These are phyloP conservation scores for Proales similis DNA, from an alignment of 1,140 invertebrate species.

Conservation along the genomic window DNA sequence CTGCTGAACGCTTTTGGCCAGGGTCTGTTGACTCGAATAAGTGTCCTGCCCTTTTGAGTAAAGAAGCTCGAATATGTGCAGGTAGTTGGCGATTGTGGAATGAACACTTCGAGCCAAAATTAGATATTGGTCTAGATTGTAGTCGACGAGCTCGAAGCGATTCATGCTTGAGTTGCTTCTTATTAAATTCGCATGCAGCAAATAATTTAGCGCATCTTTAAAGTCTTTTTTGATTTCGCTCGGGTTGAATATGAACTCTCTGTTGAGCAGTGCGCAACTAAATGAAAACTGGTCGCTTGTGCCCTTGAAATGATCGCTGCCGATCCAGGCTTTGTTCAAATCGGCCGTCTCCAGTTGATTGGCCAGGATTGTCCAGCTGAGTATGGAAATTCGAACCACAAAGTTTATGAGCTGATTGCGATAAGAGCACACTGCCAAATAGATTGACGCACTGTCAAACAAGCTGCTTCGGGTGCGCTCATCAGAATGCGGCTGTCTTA, in stretches of 20 bases:
- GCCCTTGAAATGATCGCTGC: neutral
- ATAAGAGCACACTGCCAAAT: constrained; percentile 19
- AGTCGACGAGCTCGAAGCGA: too few relatives aligned
- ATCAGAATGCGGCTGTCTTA: neutral
- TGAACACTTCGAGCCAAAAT: too few relatives aligned
- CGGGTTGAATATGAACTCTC: constrained; percentile 24
- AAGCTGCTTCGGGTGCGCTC: neutral
- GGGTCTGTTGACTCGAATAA: too few relatives aligned
- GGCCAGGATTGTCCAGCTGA: neutral
- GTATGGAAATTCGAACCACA: constrained; percentile 1
- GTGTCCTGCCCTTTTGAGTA: too few relatives aligned
- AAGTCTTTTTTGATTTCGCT: constrained; percentile 18
- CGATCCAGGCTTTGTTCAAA: neutral
- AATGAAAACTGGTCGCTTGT: too few relatives aligned
- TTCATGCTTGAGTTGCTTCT: neutral
- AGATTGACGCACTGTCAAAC: constrained; percentile 12
- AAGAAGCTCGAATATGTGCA: neutral
- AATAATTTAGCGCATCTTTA: constrained; percentile 19
- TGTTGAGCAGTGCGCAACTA: neutral
- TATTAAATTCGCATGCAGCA: constrained; percentile 17
- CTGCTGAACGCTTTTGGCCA: constrained; percentile 10
- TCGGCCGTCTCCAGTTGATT: neutral
- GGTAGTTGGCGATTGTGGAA: neutral
- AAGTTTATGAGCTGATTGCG: constrained; percentile 27
- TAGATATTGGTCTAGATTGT: too few relatives aligned